phyloP scores from a whole-genome alignment of 2,888 invertebrate genomes.

The Cephus pygmeus region DNA sequence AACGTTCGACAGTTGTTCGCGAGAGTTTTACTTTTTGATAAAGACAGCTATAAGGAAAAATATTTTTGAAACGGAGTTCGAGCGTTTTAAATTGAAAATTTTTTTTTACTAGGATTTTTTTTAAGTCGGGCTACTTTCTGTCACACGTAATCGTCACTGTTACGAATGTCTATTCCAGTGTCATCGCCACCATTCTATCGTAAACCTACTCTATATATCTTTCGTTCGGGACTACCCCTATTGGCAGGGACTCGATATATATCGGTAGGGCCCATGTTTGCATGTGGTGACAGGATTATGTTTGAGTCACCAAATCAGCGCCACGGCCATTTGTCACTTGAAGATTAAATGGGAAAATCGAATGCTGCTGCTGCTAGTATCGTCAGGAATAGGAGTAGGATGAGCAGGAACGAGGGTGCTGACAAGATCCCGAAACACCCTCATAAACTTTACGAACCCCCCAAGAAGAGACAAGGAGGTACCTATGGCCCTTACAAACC shows the following conservation, averaged over 20 bases:
- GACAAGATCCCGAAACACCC: conserved; percentile 14
- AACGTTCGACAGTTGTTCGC: background rate
- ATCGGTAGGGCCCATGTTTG: conserved; percentile 54
- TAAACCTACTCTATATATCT: conserved; percentile 21
- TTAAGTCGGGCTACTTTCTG: background rate
- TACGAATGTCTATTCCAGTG: background rate
- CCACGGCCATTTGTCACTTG: conserved; percentile 60
- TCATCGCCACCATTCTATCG: background rate
- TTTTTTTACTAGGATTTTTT: background rate
- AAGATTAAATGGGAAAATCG: conserved; percentile 60
- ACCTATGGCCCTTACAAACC: background rate
- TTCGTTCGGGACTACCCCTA: conserved; percentile 14
- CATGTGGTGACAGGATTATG: conserved; percentile 58
- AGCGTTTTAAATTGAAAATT: background rate
- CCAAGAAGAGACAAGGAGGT: background rate
- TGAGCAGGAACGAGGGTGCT: conserved; percentile 27
- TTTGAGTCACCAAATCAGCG: conserved; percentile 61
- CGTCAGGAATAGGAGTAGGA: conserved; percentile 18
- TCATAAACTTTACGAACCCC: background rate
- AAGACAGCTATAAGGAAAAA: background rate
- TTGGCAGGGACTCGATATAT: conserved; percentile 21
- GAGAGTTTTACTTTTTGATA: background rate
- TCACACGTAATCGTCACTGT: background rate
- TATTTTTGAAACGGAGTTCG: background rate
- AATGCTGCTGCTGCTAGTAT: conserved; percentile 43